Percentiles rank a stretch among this genome's conserved stretches.
Evolutionary conservation across 2,113 vertebrate genomes (phyloP).

Genomic region (Bubalus kerabau): DNA sequence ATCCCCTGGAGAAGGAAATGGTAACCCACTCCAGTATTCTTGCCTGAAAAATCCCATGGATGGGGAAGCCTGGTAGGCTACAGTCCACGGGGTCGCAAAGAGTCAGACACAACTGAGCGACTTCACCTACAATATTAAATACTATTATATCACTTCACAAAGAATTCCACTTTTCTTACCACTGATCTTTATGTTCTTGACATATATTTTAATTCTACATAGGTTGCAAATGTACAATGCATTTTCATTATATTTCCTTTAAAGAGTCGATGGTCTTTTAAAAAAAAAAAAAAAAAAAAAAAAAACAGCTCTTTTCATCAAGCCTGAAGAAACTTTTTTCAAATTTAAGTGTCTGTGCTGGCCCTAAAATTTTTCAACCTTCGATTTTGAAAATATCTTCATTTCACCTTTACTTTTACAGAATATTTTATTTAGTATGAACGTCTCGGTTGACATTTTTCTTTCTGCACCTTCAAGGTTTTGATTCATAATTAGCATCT

Average conservation of each 20-base stretch:
- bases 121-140: neutral
- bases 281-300: neutral
- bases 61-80: no score
- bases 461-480: neutral
- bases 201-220: neutral
- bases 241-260: neutral
- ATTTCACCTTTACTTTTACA: neutral
- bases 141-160: neutral
- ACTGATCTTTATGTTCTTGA: neutral
- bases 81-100: rapidly evolving
- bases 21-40: no score
- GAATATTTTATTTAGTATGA: neutral
- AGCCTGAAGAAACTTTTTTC: neutral
- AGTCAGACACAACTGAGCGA: no score
- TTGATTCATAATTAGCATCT: neutral
- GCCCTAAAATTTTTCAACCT: neutral
- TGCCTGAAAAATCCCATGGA: no score
- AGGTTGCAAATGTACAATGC: neutral
- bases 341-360: neutral
- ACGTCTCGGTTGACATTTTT: neutral
- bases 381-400: neutral
- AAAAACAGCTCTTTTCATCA: neutral
- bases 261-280: neutral
- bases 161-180: neutral
- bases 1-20: no score